Evolutionary conservation across 2,113 vertebrate species (phyloP).

Genomic region (Thamnophis sirtalis): DNA sequence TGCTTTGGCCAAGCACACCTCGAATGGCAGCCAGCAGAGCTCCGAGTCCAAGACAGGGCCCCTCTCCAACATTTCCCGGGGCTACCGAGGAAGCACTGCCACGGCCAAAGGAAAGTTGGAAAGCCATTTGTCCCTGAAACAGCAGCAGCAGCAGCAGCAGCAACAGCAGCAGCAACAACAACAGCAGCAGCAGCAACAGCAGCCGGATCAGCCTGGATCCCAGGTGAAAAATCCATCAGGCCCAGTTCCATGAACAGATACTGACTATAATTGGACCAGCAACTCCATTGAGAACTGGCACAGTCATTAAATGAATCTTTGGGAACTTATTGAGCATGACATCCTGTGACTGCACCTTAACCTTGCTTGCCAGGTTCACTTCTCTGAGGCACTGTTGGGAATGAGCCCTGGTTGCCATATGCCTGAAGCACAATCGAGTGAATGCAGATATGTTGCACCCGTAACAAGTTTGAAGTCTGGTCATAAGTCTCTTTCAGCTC

Average conservation of each 20-base stretch:
- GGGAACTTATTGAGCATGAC: background rate
- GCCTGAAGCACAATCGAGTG: background rate
- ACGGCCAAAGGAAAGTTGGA: constrained; percentile 26
- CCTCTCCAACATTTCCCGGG: constrained; percentile 17
- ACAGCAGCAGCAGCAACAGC: constrained; percentile 37
- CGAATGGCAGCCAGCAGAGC: constrained; percentile 36
- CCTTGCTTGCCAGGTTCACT: background rate
- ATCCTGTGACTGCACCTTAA: background rate
- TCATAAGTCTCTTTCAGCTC: background rate
- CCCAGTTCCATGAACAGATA: background rate
- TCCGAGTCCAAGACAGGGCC: constrained; percentile 1
- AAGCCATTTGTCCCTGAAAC: constrained; percentile 32
- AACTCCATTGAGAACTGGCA: background rate
- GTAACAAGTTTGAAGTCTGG: background rate
- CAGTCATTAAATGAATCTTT: background rate
- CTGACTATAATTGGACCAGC: background rate
- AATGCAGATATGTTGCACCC: background rate
- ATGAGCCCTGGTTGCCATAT: background rate
- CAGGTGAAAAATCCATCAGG: constrained; percentile 51
- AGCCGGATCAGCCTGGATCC: background rate
- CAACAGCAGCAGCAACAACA: constrained; percentile 55
- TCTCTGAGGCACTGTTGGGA: background rate
- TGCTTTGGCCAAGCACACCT: constrained; percentile 55
- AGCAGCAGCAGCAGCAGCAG: constrained; percentile 59
- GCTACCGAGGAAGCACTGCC: constrained; percentile 2